phyloP scores from a whole-genome alignment of 1,140 invertebrate species.

The Apis cerana region DNA sequence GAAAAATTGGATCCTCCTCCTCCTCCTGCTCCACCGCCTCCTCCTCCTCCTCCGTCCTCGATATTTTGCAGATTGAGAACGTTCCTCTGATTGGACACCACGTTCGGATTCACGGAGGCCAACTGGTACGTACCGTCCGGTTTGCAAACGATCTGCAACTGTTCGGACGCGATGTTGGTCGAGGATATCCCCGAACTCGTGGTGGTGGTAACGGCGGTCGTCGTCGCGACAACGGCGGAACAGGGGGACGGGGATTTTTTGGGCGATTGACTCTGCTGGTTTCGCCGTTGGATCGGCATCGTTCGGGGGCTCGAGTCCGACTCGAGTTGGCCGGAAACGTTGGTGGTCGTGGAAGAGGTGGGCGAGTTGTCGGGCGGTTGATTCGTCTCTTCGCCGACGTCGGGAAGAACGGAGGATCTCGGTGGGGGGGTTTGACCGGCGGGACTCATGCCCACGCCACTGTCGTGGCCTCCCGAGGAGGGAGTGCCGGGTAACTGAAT shows the following conservation, averaged over 20 bases:
- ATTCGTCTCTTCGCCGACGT: slow-evolving; percentile 77
- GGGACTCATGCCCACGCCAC: slow-evolving; percentile 79
- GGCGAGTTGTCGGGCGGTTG: slow-evolving; percentile 75
- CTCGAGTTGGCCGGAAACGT: slow-evolving; percentile 75
- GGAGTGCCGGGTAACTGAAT: slow-evolving; percentile 61
- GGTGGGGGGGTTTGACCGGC: slow-evolving; percentile 77
- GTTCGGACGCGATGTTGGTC: slow-evolving; percentile 69
- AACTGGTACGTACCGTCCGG: slow-evolving; percentile 76
- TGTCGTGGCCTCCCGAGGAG: slow-evolving; percentile 77
- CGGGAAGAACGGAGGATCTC: slow-evolving; percentile 71
- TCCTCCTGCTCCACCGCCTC: not conserved
- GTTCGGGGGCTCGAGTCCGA: slow-evolving; percentile 61
- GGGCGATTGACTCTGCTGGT: slow-evolving; percentile 71
- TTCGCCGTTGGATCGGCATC: slow-evolving; percentile 59
- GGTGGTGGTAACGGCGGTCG: slow-evolving; percentile 42
- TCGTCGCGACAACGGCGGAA: slow-evolving; percentile 14
- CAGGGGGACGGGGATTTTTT: slow-evolving; percentile 74
- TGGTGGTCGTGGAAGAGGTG: slow-evolving; percentile 73
- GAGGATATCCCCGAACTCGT: slow-evolving; percentile 34
- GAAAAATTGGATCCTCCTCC: slow-evolving; percentile 54
- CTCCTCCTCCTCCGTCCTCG: slow-evolving; percentile 60
- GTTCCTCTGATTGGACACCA: slow-evolving; percentile 68
- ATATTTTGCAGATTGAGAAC: slow-evolving; percentile 74
- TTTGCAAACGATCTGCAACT: slow-evolving; percentile 77
- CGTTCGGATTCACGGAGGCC: slow-evolving; percentile 69